Evolutionary conservation across 2,888 invertebrate species (phyloP), one percentile per base, ranked within the genome.

Genomic region (Gastracanthus pulcherrimus): DNA sequence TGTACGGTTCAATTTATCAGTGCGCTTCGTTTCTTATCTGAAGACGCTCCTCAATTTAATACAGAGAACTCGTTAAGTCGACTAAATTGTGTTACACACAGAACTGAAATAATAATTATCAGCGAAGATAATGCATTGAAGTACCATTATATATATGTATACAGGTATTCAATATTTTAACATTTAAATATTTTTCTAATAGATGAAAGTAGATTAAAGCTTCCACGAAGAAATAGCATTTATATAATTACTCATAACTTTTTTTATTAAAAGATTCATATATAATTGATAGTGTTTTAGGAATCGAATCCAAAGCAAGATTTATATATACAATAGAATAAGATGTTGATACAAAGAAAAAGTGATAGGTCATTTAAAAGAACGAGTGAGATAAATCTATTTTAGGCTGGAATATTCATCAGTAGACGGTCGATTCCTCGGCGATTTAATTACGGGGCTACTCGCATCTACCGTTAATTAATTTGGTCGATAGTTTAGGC

Each of bases 401-500:
- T 80, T 71, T 81, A 72, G 84, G 75, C 78, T 75, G 83, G 88
- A 89, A 89, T 89, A 89, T 89, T 89, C 88, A 89, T 89, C 87
- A 88, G 86, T 85, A 86, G 86, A 84, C 83, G 83, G 85, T 86
- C 86, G 88, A 88, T 89, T 89, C 85, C 84, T 86, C 86, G 87
- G 86, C 87, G 86, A 89, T 89, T 89, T 88, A 89, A 89, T 89
- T 87, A 88, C 87, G 81, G 82, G 82, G 84, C 84, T 82, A 84
- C 85, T 83, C 85, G 86, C 71, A 31, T 86, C 86, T 84, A 85
- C 84, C 86, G 87, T 88, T 89, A 89, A 89, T 90, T 90, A 89
- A 89, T 89, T 89, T 88, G 86, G 83, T 82, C 86, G 88, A 88
- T 89, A 87, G 87, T 87, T 88, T 84, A 83, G 86, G 83, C 85